Conservation (phyloP, 2,113 vertebrate species). For the cat (Felis catus) region F.catus_Fca126_mat1.0 CM031416.1:14636001-14636500, state of each 20-base stretch:
- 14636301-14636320: background rate
- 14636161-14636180: background rate
- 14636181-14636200: background rate
- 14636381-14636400: background rate
- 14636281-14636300: background rate
- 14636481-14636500: background rate
- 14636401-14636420: background rate
- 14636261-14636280: background rate
- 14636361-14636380: background rate
- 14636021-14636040: background rate
- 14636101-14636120: background rate
- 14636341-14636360: background rate
- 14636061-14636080: background rate
- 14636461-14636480: background rate
- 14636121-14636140: background rate
- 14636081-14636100: background rate
- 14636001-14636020: background rate
- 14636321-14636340: background rate
- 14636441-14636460: background rate
- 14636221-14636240: background rate
- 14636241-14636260: background rate
- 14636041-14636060: background rate
- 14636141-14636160: background rate
- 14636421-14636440: background rate
- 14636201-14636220: background rate